Base-by-base conservation (phyloP, 2,113 vertebrate species). In the human region DNA sequence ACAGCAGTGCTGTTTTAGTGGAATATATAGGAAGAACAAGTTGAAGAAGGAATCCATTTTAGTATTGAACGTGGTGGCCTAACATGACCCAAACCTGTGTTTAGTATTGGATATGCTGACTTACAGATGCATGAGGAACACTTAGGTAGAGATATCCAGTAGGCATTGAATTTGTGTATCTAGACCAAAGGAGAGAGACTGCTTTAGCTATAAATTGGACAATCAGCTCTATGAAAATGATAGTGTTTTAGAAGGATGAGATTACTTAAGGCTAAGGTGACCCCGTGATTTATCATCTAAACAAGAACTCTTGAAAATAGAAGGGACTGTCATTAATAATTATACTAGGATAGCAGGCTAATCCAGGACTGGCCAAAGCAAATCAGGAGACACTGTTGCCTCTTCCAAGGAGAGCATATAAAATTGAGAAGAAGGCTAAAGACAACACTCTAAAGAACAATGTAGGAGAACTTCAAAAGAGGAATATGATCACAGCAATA, bases 341-440 rank as follows among this genome's bases (percentile, higher is more conserved):
- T 89, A 59, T 32, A 52, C 55, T 22, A 73, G 35, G 20, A 73
- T 17, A 72, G 9, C 14, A 72, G 32, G 30, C 48, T 96, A 89
- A 89, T 64, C 18, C 80, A 96, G 72, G 68, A 83, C 80, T 95
- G 38, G 50, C 43, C 90, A 93, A 30, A 90, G 22, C 17, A 89
- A 85, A 81, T 57, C 12, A 8, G 52, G 7, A 50, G 81, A 87
- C 48, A 61, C 72, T 75, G 48, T 85, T 17, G 78, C 43, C 50
- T 48, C 23, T 2, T 85, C 6, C 72, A 43, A 79, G 61, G 25
- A 70, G 4, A 94, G 11, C n/a, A 38, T 89, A 12, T 48, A 43
- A 61, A 79, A 79, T 84, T 32, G 16, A 61, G 35, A 94, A 68
- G 32, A 84, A 7, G 6, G 8, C 27, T 35, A 52, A 86, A 48